phyloP scores from a whole-genome alignment of 1,140 invertebrate species.

The Heliconius hewitsoni region DNA sequence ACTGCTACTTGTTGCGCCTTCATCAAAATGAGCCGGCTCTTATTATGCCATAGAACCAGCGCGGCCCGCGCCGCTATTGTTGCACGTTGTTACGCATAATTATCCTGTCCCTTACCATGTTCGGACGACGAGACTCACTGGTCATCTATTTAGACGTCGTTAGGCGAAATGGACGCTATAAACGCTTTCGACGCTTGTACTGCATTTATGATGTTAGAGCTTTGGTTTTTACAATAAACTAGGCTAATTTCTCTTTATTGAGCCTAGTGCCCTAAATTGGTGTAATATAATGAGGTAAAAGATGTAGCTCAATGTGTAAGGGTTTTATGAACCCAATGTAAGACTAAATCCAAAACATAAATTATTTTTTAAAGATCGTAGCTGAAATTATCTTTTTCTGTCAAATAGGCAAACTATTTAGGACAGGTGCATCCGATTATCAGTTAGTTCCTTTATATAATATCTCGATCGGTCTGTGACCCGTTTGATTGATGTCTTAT shows the following conservation, averaged over 20 bases:
- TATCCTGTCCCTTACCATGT: conserved; percentile 79
- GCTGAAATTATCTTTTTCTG: conserved; percentile 39
- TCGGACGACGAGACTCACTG: conserved; percentile 66
- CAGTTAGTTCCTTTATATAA: conserved; percentile 5
- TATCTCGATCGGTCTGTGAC: not conserved
- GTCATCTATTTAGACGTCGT: conserved; percentile 72
- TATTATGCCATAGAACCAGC: conserved; percentile 75
- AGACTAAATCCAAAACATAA: not conserved
- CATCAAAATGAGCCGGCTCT: conserved; percentile 79
- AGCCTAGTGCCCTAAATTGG: conserved; percentile 14
- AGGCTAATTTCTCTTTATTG: conserved; percentile 1
- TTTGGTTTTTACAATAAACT: conserved; percentile 20
- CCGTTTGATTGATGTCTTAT: not conserved
- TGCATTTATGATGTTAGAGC: conserved; percentile 47
- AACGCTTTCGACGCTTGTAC: conserved; percentile 59
- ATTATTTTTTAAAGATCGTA: conserved; percentile 13
- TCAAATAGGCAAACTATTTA: conserved; percentile 42
- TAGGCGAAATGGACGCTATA: conserved; percentile 66
- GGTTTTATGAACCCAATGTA: conserved; percentile 2
- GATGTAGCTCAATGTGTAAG: conserved; percentile 15
- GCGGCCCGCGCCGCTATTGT: conserved; percentile 77
- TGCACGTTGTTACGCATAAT: conserved; percentile 78
- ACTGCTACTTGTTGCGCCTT: conserved; percentile 70
- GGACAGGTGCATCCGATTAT: conserved; percentile 43
- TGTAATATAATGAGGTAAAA: conserved; percentile 13